These are phyloP conservation scores for Lepilemur ruficaudatus DNA, from an alignment of 2,797 vertebrate genomes.

Conservation along the genomic window DNA sequence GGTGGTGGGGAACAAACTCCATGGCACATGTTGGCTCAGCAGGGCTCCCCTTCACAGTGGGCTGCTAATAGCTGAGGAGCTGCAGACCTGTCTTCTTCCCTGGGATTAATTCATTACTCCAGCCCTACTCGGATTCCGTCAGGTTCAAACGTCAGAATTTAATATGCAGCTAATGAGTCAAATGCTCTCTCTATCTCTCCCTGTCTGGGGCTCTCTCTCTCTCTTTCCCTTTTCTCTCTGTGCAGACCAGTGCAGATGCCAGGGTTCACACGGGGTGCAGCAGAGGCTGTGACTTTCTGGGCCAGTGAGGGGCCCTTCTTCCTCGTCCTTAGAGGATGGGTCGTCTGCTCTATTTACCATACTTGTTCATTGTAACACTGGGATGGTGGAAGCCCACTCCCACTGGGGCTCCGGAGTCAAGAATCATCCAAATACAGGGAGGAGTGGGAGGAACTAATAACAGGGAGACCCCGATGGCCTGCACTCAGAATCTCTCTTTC, in stretches of 20 bases:
- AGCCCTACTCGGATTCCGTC: background rate
- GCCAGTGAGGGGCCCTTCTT: background rate
- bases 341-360: background rate
- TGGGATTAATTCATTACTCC: background rate
- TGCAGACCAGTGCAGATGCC: background rate
- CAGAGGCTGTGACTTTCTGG: background rate
- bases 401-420: background rate
- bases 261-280: background rate
- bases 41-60: conserved; percentile 20
- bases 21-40: background rate
- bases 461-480: background rate
- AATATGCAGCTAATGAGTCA: background rate
- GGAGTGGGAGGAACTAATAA: background rate
- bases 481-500: background rate
- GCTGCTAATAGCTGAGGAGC: conserved; percentile 59
- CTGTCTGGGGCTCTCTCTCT: background rate
- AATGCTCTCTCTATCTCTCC: conserved; percentile 27
- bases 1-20: conserved; percentile 17
- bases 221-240: background rate
- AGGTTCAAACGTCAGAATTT: conserved; percentile 64
- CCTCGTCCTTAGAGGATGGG: background rate
- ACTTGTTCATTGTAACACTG: background rate
- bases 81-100: conserved; percentile 14
- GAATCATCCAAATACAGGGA: background rate
- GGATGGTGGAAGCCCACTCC: background rate